A percentile compares a stretch with the other conserved stretches of the same genome.
phyloP scores from a whole-genome alignment of 2,888 invertebrate species.

The Acanthococcus lagerstroemiae region DNA sequence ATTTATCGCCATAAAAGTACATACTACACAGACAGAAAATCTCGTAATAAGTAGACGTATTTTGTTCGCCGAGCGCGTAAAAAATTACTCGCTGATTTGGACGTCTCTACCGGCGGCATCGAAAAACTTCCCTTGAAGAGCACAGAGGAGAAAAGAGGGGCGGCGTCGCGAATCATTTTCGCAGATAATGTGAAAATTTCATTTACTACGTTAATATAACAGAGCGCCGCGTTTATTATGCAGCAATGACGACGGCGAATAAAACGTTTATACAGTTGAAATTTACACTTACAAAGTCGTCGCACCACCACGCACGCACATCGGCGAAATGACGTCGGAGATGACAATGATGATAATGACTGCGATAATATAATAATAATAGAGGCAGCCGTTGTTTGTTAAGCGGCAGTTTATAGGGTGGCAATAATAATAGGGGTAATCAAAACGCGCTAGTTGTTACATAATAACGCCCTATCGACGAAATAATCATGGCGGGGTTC shows the following conservation, averaged over 20 bases:
- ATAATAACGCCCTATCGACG: slow-evolving; percentile 23
- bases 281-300: not conserved
- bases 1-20: no score
- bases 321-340: slow-evolving; percentile 4
- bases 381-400: slow-evolving; percentile 26
- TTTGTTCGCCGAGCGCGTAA: no score
- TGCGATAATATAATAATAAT: slow-evolving; percentile 19
- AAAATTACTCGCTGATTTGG: no score
- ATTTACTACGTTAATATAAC: no score
- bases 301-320: not conserved
- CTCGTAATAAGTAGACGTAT: no score
- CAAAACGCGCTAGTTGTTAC: slow-evolving; percentile 23
- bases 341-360: slow-evolving; percentile 19
- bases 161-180: no score
- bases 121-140: no score
- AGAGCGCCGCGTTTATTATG: slow-evolving; percentile 9
- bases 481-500: slow-evolving; percentile 7
- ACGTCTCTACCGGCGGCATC: no score
- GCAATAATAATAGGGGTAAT: slow-evolving; percentile 23
- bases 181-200: slow-evolving; percentile 12
- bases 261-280: slow-evolving; percentile 8
- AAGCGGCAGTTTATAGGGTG: slow-evolving; percentile 25
- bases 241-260: slow-evolving; percentile 10
- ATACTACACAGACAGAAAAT: no score
- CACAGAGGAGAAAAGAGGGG: no score